Conservation (phyloP, 2,888 invertebrate genomes). For the Eubasilissa splendida region DNA sequence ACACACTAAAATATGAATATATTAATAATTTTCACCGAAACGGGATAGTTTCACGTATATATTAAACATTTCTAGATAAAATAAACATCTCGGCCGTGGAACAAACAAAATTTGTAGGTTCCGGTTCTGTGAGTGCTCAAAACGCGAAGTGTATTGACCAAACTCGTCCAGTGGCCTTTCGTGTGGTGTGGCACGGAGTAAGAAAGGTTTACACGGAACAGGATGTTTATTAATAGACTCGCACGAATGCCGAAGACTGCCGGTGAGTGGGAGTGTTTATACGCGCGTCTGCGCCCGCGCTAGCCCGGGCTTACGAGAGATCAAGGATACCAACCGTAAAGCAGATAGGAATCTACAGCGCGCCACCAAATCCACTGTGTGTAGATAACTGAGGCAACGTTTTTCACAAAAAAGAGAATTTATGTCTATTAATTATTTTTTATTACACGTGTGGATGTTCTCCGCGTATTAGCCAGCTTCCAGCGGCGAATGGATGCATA, state of each 20-base stretch:
- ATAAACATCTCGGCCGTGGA: slow-evolving; percentile 24
- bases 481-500: slow-evolving; percentile 41
- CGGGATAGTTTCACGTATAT: slow-evolving; percentile 12
- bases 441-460: slow-evolving; percentile 47
- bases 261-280: slow-evolving; percentile 1
- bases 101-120: slow-evolving; percentile 38
- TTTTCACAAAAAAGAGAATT: slow-evolving; percentile 45
- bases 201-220: not conserved
- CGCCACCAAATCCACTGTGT: slow-evolving; percentile 35
- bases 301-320: not conserved
- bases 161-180: not conserved
- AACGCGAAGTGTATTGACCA: slow-evolving; percentile 10
- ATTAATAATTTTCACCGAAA: slow-evolving; percentile 34
- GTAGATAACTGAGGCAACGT: slow-evolving; percentile 41
- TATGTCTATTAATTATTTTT: slow-evolving; percentile 52
- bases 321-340: slow-evolving; percentile 48
- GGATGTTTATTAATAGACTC: not conserved
- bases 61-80: slow-evolving; percentile 33
- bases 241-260: not conserved
- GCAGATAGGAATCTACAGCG: slow-evolving; percentile 46
- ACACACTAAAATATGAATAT: slow-evolving; percentile 18
- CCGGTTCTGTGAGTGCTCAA: slow-evolving; percentile 35
- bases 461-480: slow-evolving; percentile 32
- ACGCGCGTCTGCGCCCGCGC: not conserved
- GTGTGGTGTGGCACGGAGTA: not conserved